Conservation (phyloP, 2,113 vertebrate genomes). For the Raja brachyura region DNA sequence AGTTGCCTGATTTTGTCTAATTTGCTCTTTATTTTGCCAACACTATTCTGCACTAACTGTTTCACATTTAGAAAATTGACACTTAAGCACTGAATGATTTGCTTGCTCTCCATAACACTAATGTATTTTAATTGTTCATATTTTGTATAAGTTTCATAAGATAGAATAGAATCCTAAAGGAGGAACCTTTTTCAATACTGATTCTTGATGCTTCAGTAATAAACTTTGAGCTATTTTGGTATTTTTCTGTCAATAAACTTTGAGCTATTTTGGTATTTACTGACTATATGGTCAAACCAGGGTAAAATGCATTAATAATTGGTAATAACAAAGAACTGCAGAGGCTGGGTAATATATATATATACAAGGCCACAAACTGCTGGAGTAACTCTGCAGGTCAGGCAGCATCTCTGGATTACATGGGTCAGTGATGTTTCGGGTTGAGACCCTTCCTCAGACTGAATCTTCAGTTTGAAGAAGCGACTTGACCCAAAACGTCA, state of each 20-base stretch:
- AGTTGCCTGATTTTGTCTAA: neutral
- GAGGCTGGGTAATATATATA: too few relatives aligned
- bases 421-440: too few relatives aligned
- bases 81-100: neutral
- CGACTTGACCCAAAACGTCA: too few relatives aligned
- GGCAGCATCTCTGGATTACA: too few relatives aligned
- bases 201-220: neutral
- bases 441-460: too few relatives aligned
- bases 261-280: neutral
- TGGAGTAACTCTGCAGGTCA: too few relatives aligned
- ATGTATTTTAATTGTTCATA: neutral
- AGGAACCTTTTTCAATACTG: neutral
- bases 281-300: neutral
- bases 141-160: neutral
- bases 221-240: neutral
- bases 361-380: too few relatives aligned
- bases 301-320: neutral
- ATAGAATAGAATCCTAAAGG: neutral
- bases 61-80: neutral
- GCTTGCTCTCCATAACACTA: neutral
- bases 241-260: neutral
- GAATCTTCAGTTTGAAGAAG: too few relatives aligned
- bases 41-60: neutral
- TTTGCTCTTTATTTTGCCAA: neutral
- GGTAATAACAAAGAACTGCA: too few relatives aligned